phyloP scores from a whole-genome alignment of 1,140 invertebrate species.

The Drosophila auraria region DNA sequence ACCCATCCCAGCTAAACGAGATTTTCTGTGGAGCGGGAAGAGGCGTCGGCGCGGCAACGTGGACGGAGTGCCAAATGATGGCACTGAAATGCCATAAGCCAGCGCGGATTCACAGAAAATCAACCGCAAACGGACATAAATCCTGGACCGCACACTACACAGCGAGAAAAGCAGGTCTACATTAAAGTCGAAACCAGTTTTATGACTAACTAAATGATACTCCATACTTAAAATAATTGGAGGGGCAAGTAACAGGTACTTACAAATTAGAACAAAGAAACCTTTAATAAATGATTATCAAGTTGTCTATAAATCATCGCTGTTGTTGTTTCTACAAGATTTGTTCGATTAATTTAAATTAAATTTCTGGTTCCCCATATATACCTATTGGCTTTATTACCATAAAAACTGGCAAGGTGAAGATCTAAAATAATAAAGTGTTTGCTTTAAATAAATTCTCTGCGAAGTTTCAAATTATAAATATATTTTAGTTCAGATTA shows the following conservation, averaged over 20 bases:
- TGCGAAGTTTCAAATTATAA: background rate
- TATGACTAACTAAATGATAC: background rate
- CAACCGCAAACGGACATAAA: slow-evolving; percentile 64
- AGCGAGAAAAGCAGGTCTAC: slow-evolving; percentile 22
- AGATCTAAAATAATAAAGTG: too few species aligned
- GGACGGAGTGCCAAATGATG: slow-evolving; percentile 55
- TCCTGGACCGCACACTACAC: slow-evolving; percentile 50
- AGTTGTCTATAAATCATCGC: too few species aligned
- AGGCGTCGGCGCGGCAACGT: slow-evolving; percentile 32
- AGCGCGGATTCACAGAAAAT: slow-evolving; percentile 50
- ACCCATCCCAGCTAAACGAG: slow-evolving; percentile 39
- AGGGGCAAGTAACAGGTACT: too few species aligned
- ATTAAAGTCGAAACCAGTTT: background rate
- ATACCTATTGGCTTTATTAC: too few species aligned
- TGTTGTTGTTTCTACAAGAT: too few species aligned
- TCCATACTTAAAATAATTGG: too few species aligned
- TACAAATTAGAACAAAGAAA: too few species aligned
- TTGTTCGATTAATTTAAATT: too few species aligned
- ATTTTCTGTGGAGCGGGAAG: slow-evolving; percentile 47
- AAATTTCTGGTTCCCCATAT: too few species aligned
- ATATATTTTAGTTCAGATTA: too few species aligned
- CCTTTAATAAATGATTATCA: too few species aligned
- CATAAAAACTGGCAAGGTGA: too few species aligned
- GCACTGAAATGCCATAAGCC: slow-evolving; percentile 56
- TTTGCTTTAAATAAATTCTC: background rate